Evolutionary conservation across 1,140 invertebrate species (phyloP).

Genomic region (Procambarus clarkii): DNA sequence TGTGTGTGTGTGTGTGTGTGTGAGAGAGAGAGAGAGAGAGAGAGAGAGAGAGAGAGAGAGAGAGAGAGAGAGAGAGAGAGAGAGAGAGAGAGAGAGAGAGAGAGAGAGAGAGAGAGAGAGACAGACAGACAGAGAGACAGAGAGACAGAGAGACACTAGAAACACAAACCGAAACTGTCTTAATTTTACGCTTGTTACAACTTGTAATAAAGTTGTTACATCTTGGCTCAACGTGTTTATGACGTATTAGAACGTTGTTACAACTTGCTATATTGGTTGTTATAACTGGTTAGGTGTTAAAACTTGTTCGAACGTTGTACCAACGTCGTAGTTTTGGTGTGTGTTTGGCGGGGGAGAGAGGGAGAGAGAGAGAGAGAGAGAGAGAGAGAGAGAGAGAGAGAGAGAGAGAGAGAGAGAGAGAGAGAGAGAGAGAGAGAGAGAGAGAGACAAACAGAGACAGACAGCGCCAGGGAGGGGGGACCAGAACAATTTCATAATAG

Average conservation of each 20-base stretch:
- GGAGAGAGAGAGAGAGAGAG: background rate
- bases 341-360: background rate
- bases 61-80: background rate
- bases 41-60: background rate
- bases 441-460: background rate
- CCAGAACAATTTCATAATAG: background rate
- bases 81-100: background rate
- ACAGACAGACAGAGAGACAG: background rate
- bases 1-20: background rate
- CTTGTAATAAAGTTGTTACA: too few species aligned
- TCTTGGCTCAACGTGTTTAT: background rate
- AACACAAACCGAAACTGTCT: too few species aligned
- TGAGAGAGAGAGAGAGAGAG: background rate
- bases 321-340: background rate
- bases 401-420: conserved; percentile 2
- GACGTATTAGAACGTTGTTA: background rate
- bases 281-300: too few species aligned
- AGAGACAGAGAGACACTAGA: background rate
- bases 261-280: too few species aligned
- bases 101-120: too few species aligned
- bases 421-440: background rate
- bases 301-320: too few species aligned
- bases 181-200: too few species aligned
- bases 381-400: background rate
- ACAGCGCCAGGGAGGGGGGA: too few species aligned